Evolutionary conservation across 1,140 invertebrate species (phyloP), one percentile per base, ranked within the genome.

Genomic region (Muscidifurax raptorellus): DNA sequence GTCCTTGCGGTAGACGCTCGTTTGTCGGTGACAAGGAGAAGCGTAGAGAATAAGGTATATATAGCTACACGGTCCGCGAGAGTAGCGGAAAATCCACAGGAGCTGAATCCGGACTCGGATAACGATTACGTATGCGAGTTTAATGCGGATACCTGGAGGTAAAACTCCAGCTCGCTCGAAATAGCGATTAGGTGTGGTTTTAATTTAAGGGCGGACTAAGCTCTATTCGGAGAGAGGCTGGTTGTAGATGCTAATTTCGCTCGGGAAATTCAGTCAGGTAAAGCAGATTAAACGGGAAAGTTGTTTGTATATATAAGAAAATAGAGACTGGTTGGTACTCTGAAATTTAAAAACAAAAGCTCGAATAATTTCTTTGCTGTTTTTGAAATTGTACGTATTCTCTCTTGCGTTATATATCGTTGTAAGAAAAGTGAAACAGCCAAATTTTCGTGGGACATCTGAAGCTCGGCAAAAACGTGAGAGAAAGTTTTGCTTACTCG

Each of bases 111-210:
- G 25, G 32, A 82, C 32, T 82, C 30, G 82, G 66, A 72, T 84
- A 79, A 72, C 30, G 44, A 84, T 84, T 78, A 84, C 76, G 82
- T 72, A 79, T 59, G 67, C 76, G 76, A 84, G 67, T 79, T 83
- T 83, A 83, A 82, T 74, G 80, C 69, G 25, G 79, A 81, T 82
- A 82, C 72, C 71, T 76, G 25, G 71, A 59, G 52, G 18, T 82
- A 64, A 64, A 82, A 74, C 81, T 82, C 15, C 47, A 36, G 27
- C 27, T 47, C 59, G 30, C 28, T 59, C 22, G 75, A 71, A 83
- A 78, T 44, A 71, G 59, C 22, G 75, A 77, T 83, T 83, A 83
- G 66, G 28, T 78, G 64, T 52, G 75, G 75, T 71, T 78, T 78
- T 83, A 78, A 78, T 78, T 77, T 77, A 78, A 78, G 25, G 74